Base-by-base conservation (phyloP, 2,113 vertebrate genomes). In the Aspiorhynchus laticeps region DNA sequence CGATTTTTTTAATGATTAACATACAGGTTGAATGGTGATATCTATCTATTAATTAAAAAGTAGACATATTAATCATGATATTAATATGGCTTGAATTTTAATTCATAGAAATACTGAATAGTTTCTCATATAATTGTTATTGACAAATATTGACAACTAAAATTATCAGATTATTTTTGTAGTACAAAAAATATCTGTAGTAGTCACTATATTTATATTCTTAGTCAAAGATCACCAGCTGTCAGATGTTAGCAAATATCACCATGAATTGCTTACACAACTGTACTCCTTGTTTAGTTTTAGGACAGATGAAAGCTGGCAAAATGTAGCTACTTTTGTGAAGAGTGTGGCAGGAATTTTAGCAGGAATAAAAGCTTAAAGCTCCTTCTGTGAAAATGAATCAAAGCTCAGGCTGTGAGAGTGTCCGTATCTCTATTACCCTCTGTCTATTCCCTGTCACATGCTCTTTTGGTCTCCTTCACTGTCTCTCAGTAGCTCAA, bases 331-430 rank as follows among this genome's bases (percentile, higher is more conserved):
- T 56, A 84, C 28, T 36, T 84, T n/a, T 65, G n/a, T 69, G 6
- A 83, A 69, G 61, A 56, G 41, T 51, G 46, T 78, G 43, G 48
- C 41, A 80, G 24, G 43, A 65, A 71, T 71, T 51, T 76, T 33
- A 14, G 76, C 61, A 80, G 78, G 79, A 81, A 61, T 74, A 82
- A 80, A 81, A 56, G n/a, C 53, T 59, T 73, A 74, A 86, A 81
- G 53, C 33, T 48, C 15, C 14, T 86, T 69, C 43, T 56, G 77
- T 74, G 78, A 73, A 56, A 86, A 86, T 81, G 69, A 41, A 74
- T 74, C 33, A 41, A 69, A 84, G 21, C 46, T 36, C 5, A 53
- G 82, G 26, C 46, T 12, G 19, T 38, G 7, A 56, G 67, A 74
- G 67, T 84, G 46, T 26, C 67, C 21, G 1, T 71, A 56, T 41